Evolutionary conservation across 2,888 invertebrate species (phyloP).

Genomic region (Sphinx pinastri): DNA sequence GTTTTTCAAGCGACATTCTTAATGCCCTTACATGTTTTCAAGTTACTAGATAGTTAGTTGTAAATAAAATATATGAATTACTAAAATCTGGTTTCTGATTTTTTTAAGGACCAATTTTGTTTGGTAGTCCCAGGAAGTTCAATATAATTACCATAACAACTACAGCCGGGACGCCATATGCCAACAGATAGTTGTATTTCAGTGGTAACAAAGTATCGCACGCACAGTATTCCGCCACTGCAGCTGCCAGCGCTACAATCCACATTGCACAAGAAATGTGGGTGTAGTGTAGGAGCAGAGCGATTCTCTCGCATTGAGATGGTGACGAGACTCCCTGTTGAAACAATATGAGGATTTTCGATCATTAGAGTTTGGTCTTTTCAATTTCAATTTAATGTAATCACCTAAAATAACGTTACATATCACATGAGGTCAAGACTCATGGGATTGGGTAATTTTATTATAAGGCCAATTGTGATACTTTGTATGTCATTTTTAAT

Average conservation of each 20-base stretch:
- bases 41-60: too few species aligned
- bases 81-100: not conserved
- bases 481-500: too few species aligned
- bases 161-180: slow-evolving; percentile 86
- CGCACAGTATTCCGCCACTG: slow-evolving; percentile 81
- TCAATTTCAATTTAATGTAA: too few species aligned
- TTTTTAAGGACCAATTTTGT: not conserved
- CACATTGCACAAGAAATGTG: slow-evolving; percentile 88
- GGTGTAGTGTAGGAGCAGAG: slow-evolving; percentile 87
- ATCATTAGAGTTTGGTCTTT: too few species aligned
- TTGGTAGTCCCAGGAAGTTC: not conserved
- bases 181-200: slow-evolving; percentile 84
- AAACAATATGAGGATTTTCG: too few species aligned
- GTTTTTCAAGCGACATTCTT: too few species aligned
- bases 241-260: slow-evolving; percentile 86
- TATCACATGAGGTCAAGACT: too few species aligned
- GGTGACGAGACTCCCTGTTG: slow-evolving; percentile 85
- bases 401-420: too few species aligned
- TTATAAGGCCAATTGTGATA: too few species aligned
- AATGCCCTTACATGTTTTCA: too few species aligned
- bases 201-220: slow-evolving; percentile 83
- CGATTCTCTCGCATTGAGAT: slow-evolving; percentile 86
- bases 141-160: slow-evolving; percentile 85
- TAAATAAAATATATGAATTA: not conserved
- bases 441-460: too few species aligned